Evolutionary conservation across 2,113 vertebrate genomes (phyloP).

Genomic region (Barnardius zonarius): DNA sequence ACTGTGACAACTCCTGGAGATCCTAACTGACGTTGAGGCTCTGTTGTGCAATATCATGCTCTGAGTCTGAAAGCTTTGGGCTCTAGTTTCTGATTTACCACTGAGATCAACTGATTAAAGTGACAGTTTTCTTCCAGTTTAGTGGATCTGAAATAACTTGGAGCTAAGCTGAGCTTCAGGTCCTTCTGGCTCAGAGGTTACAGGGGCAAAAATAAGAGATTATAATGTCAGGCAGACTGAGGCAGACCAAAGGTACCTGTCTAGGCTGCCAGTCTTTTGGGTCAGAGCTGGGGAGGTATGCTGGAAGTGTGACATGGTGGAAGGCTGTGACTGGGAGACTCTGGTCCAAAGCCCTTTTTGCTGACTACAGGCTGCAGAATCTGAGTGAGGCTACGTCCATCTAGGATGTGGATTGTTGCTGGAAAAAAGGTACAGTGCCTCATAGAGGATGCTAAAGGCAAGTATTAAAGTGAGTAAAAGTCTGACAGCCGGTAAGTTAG

Average conservation of each 20-base stretch:
- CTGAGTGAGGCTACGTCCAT: not conserved
- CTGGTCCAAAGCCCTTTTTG: not conserved
- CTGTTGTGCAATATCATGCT: accelerated
- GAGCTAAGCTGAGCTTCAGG: not conserved
- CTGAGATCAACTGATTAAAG: not conserved
- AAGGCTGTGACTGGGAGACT: not conserved
- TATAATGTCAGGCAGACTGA: not conserved
- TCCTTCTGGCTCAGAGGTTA: not conserved
- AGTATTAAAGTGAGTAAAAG: not conserved
- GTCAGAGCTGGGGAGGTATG: accelerated
- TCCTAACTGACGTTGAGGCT: too few species aligned
- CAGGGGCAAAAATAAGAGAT: not conserved
- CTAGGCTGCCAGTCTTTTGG: not conserved
- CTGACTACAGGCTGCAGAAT: not conserved
- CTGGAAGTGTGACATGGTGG: not conserved
- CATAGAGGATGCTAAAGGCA: not conserved
- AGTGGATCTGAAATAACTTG: not conserved
- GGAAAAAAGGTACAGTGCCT: not conserved
- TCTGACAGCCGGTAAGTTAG: not conserved
- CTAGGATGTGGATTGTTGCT: not conserved
- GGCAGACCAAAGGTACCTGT: not conserved
- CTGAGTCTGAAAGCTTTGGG: not conserved
- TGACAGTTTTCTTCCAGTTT: not conserved
- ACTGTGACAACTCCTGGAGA: not conserved
- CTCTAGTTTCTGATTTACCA: not conserved